A percentile compares a stretch with the other conserved stretches of the same genome.
These are phyloP conservation scores for Zaprionus tsacasi DNA, from an alignment of 1,140 invertebrate genomes.

Conservation along the genomic window DNA sequence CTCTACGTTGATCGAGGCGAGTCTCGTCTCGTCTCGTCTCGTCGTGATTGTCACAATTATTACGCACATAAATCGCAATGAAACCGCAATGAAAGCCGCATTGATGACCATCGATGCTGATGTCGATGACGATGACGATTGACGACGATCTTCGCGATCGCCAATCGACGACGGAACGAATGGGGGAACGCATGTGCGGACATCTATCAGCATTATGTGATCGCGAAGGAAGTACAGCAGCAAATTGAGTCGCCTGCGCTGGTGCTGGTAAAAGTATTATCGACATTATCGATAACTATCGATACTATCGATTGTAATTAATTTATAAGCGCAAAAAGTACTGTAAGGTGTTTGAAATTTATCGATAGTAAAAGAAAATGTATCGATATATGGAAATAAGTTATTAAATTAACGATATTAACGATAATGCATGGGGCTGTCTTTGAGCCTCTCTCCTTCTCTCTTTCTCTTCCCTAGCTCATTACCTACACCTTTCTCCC, in stretches of 20 bases:
- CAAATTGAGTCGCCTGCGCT: slow-evolving; percentile 35
- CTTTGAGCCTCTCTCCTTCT: neutral
- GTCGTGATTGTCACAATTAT: slow-evolving; percentile 81
- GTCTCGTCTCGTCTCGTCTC: slow-evolving; percentile 50
- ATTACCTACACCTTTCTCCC: neutral
- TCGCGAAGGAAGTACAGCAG: slow-evolving; percentile 20
- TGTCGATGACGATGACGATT: slow-evolving; percentile 14
- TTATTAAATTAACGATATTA: too few relatives aligned
- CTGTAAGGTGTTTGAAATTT: too few relatives aligned
- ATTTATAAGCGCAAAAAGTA: too few relatives aligned
- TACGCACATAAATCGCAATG: slow-evolving; percentile 83
- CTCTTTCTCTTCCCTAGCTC: too few relatives aligned
- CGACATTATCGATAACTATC: too few relatives aligned
- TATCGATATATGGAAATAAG: too few relatives aligned
- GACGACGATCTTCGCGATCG: neutral
- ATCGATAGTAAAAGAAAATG: too few relatives aligned
- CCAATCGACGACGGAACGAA: neutral
- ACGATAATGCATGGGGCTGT: too few relatives aligned
- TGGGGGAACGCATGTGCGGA: neutral
- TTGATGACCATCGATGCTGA: slow-evolving; percentile 33
- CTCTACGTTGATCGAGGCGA: slow-evolving; percentile 21
- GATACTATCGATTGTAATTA: too few relatives aligned
- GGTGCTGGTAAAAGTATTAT: too few relatives aligned
- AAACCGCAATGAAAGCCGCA: slow-evolving; percentile 47
- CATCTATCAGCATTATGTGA: slow-evolving; percentile 7